Conservation (phyloP, 2,888 invertebrate genomes). For the Nomada ruficornis region DNA sequence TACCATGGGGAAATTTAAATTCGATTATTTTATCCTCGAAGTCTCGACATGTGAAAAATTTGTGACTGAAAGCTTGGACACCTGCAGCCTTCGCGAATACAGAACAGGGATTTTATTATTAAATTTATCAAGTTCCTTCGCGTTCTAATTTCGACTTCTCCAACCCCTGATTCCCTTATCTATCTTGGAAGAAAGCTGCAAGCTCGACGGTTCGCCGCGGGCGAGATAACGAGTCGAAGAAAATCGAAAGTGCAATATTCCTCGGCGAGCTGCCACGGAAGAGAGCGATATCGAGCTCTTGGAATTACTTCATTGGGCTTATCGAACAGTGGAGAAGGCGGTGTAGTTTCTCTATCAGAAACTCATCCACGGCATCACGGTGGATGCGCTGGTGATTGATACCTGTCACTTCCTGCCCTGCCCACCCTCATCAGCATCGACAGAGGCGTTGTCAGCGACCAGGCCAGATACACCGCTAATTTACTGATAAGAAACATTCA, state of each 20-base stretch:
- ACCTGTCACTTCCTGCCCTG: constrained; percentile 74
- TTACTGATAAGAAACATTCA: constrained; percentile 82
- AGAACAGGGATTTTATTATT: neutral
- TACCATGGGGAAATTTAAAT: no score
- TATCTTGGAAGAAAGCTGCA: neutral
- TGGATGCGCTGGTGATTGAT: constrained; percentile 76
- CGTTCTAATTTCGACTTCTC: neutral
- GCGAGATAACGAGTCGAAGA: constrained; percentile 19
- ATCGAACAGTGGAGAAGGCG: constrained; percentile 13
- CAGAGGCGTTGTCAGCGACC: constrained; percentile 65
- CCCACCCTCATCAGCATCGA: constrained; percentile 81
- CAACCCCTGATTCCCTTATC: neutral
- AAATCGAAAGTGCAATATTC: constrained; percentile 19
- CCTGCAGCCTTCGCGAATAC: no score
- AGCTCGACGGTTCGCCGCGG: neutral
- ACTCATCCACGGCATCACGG: constrained; percentile 42
- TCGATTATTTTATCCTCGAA: no score
- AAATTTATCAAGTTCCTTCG: neutral
- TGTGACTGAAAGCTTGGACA: no score
- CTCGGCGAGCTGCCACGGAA: neutral
- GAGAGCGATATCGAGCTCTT: constrained; percentile 17
- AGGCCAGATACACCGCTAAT: constrained; percentile 76
- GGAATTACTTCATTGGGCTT: constrained; percentile 42
- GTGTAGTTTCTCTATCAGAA: constrained; percentile 68
- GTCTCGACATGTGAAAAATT: no score